Conservation (phyloP, 1,140 invertebrate species). For the Arctopsyche grandis region DNA sequence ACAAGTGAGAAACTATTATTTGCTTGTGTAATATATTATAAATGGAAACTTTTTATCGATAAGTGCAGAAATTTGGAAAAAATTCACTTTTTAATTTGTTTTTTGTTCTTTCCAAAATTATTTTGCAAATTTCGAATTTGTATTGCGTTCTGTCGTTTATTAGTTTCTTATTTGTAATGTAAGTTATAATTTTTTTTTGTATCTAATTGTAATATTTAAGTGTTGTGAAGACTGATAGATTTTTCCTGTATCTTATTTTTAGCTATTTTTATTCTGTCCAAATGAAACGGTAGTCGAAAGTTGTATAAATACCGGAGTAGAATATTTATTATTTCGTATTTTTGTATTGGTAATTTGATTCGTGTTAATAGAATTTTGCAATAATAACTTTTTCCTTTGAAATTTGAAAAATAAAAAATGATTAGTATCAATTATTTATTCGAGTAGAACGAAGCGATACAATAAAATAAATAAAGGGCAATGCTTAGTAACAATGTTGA, state of each 20-base stretch:
- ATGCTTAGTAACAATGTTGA: conserved; percentile 13
- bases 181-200: conserved; percentile 38
- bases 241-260: conserved; percentile 53
- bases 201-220: conserved; percentile 52
- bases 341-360: conserved; percentile 13
- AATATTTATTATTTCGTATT: conserved; percentile 34
- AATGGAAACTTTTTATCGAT: neutral
- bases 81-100: neutral
- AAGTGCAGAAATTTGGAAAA: neutral
- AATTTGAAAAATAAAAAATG: neutral
- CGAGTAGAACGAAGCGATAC: conserved; percentile 17
- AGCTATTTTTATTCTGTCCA: conserved; percentile 54
- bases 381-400: conserved; percentile 28
- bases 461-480: neutral
- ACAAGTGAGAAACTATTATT: neutral
- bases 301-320: conserved; percentile 41
- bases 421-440: conserved; percentile 15
- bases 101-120: neutral
- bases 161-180: neutral
- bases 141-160: neutral
- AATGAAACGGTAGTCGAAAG: conserved; percentile 39
- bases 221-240: conserved; percentile 55
- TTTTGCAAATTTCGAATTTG: neutral
- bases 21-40: too few species aligned
- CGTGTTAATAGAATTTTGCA: conserved; percentile 18